Evolutionary conservation across 1,140 invertebrate genomes (phyloP), one percentile per base, ranked within the genome.

Genomic region (Drosophila parvula): DNA sequence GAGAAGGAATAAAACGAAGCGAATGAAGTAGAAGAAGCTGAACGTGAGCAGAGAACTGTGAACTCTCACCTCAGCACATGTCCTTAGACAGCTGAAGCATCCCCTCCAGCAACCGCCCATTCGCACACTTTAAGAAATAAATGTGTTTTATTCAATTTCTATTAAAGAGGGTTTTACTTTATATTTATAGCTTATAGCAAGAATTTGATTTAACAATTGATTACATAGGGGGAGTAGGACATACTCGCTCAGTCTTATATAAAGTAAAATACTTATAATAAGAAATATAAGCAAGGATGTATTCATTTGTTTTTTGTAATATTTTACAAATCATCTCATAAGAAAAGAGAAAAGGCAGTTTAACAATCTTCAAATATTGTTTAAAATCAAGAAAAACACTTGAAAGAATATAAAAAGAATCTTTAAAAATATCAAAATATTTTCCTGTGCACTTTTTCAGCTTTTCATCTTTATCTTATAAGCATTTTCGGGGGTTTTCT

Each of bases 61-160:
- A 75, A 65, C 71, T 69, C 62, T 69, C 73, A 77, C 64, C 74
- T 78, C 53, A 30, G 51, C 68, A 71, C 68, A 71, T 71, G 68
- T 71, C 68, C 68, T 71, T 58, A 70, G 68, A 59, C 51, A 71
- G 68, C 65, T 58, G 36, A 48, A 70, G 67, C 65, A 71, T 71
- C 65, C 68, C 16, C 34, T 32, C 32, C 22, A n/a, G 63, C 47
- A 45, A 12, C 34, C 30, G 11, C 43, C 30, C 28, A 36, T n/a
- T 11, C 2, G 1, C n/a, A 32, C 65, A 69, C 61, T 65, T 10
- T 22, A 3, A 53, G 18, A 36, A 16, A 51, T 40, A 44, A 28
- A 1, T 9, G 14, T 9, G 11, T 9, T 9, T 28, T 48, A n/a
- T 38, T 40, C 12, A 18, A 10, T 12, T 12, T 32, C 8, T 5